These are phyloP conservation scores for Cataglyphis altisquamis DNA, from an alignment of 2,888 invertebrate genomes.

Conservation along the genomic window DNA sequence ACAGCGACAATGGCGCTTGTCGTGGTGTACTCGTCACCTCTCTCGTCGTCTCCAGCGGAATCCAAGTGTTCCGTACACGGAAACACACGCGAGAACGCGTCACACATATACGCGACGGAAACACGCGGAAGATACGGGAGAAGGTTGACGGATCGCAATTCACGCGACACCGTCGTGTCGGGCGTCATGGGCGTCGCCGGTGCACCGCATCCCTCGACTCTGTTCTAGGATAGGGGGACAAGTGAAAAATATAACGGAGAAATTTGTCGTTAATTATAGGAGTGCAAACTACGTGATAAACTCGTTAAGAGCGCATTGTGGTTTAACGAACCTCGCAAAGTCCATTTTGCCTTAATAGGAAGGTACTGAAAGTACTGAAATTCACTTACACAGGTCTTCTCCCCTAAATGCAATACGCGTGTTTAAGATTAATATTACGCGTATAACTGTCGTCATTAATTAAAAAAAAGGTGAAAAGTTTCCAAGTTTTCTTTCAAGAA, in stretches of 20 bases:
- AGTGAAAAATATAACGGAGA: neutral
- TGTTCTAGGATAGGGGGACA: neutral
- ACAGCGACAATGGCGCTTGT: slow-evolving; percentile 62
- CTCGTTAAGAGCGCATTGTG: neutral
- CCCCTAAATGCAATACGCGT: neutral
- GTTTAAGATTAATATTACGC: neutral
- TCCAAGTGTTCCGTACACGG: slow-evolving; percentile 79
- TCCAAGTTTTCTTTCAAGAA: neutral
- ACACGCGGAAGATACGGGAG: slow-evolving; percentile 22
- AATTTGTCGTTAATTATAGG: neutral
- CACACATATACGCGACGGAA: slow-evolving; percentile 4
- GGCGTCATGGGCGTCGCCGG: slow-evolving; percentile 31
- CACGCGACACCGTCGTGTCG: slow-evolving; percentile 16
- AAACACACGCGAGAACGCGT: slow-evolving; percentile 28
- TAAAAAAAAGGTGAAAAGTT: slow-evolving; percentile 9
- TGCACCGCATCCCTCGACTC: neutral
- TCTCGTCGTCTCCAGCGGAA: slow-evolving; percentile 53
- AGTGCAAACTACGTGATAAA: slow-evolving; percentile 16
- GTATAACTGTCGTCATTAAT: slow-evolving; percentile 14
- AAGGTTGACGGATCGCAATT: slow-evolving; percentile 57
- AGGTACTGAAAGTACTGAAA: neutral
- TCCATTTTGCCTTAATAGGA: neutral
- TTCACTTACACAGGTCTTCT: neutral
- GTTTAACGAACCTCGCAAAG: neutral
- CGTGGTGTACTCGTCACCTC: slow-evolving; percentile 21